Base-by-base conservation (phyloP, 1,140 invertebrate species). In the Trissolcus basalis region DNA sequence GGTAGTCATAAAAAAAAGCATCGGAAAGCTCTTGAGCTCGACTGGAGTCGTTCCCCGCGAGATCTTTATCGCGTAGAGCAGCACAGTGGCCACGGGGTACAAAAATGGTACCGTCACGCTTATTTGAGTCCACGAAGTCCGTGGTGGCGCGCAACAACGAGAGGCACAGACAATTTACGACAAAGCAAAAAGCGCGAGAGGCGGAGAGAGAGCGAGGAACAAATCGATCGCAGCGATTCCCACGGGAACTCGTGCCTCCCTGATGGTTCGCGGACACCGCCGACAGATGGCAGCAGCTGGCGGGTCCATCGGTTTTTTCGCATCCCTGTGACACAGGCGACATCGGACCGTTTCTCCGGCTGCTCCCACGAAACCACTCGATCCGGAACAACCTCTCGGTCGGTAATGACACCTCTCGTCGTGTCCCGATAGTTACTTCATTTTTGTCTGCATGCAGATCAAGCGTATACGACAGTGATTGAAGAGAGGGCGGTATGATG, bases 221-320 rank as follows among this genome's bases (percentile, higher is more conserved):
- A 58, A 58, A 63, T 60, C 68, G 74, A 72, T 79, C 70, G 35
- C 61, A 45, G 55, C 58, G 49, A 59, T 80, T 80, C 79, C 76
- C 79, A 80, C 78, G 79, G 77, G 76, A 81, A 74, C 19, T 27
- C 19, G 19, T 27, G 6, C 73, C 74, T 80, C 60, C 53, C 41
- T 39, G 50, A 60, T 58, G 41, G 44, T 60, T 73, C 61, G 64
- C 70, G 48, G 49, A 16, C 65, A 65, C 16, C 55, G 77, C 73
- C 76, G 50, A 32, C 43, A 82, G 85, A 77, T 83, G 83, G 86
- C 85, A 82, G 86, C 82, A 86, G 36, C 75, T 81, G 80, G 80
- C 73, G 84, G 85, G 81, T 80, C 8, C n/a, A n/a, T 45, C 43
- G 41, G 10, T 60, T 61, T 59, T 70, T 65, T 32, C 45, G 51